These are phyloP conservation scores for Misgurnus mizolepis DNA, from an alignment of 2,113 vertebrate species.

Conservation along the genomic window DNA sequence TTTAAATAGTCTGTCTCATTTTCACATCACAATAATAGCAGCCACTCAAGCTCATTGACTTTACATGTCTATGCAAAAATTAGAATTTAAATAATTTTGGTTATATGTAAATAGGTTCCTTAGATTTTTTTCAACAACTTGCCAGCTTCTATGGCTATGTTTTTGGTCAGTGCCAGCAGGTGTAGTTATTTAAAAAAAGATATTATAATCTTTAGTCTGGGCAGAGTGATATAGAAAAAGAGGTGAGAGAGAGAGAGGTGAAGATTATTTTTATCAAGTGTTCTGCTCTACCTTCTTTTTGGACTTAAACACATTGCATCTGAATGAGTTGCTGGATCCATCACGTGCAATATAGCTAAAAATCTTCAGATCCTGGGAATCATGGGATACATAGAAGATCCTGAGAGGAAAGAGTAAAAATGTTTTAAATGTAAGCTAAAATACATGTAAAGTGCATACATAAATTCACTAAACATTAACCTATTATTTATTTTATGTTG, in stretches of 20 bases:
- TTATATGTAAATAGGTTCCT: too few relatives aligned
- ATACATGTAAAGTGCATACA: not conserved
- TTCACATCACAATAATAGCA: too few relatives aligned
- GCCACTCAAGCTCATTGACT: too few relatives aligned
- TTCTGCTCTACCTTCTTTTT: constrained; percentile 81
- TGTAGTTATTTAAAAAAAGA: too few relatives aligned
- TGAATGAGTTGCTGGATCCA: constrained; percentile 80
- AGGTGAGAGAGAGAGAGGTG: not conserved
- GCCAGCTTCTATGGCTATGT: too few relatives aligned
- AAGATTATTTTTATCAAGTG: not conserved
- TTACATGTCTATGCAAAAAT: too few relatives aligned
- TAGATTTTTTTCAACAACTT: too few relatives aligned
- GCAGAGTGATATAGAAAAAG: constrained; percentile 8
- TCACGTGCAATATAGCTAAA: constrained; percentile 86
- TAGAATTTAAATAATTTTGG: too few relatives aligned
- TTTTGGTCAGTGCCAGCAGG: too few relatives aligned
- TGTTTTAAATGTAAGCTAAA: not conserved
- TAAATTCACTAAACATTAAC: too few relatives aligned
- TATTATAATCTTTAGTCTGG: not conserved
- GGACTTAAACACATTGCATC: constrained; percentile 87
- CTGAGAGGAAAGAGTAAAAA: constrained; percentile 62
- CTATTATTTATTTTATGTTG: too few relatives aligned
- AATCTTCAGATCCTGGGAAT: constrained; percentile 86
- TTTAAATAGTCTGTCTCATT: too few relatives aligned
- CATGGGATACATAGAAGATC: constrained; percentile 85